These are phyloP conservation scores for Ceryle rudis DNA, from an alignment of 2,797 vertebrate species.

Conservation along the genomic window DNA sequence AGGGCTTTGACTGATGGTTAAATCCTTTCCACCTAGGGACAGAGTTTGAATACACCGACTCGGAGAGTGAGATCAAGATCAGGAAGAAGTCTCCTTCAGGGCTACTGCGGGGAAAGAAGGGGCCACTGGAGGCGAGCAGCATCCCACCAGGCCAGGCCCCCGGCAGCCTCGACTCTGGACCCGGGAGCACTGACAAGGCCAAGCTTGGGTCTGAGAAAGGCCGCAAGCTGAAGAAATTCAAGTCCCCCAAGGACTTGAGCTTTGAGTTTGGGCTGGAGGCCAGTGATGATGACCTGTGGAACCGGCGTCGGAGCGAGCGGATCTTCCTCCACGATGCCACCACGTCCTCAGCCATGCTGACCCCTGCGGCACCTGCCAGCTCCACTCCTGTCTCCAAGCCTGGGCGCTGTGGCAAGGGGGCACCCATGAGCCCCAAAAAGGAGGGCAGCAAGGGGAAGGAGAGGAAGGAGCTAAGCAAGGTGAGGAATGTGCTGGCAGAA, in stretches of 20 bases:
- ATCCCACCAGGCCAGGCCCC: constrained; percentile 43
- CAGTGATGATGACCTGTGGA: constrained; percentile 95
- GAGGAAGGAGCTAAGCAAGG: constrained; percentile 89
- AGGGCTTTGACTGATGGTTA: neutral
- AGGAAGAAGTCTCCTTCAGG: constrained; percentile 86
- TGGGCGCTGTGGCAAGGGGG: constrained; percentile 80
- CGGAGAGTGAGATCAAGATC: constrained; percentile 89
- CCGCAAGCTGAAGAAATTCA: constrained; percentile 85
- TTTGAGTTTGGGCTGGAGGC: constrained; percentile 86
- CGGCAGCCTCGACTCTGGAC: constrained; percentile 29
- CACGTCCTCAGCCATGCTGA: constrained; percentile 72
- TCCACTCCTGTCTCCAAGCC: constrained; percentile 81
- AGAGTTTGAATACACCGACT: constrained; percentile 94
- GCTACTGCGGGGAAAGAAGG: constrained; percentile 88
- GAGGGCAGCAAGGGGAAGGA: constrained; percentile 84
- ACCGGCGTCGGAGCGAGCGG: constrained; percentile 92
- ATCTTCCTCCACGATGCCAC: constrained; percentile 94
- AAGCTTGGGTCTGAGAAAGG: constrained; percentile 81
- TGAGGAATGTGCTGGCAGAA: constrained; percentile 57
- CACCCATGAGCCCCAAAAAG: constrained; percentile 82
- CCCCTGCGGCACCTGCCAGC: constrained; percentile 62
- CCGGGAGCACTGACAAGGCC: constrained; percentile 80
- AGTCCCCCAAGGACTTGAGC: constrained; percentile 85
- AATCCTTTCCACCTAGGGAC: constrained; percentile 75
- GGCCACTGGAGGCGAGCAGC: constrained; percentile 78